Conservation (phyloP, 2,888 invertebrate genomes). For the Venusia cambrica region DNA sequence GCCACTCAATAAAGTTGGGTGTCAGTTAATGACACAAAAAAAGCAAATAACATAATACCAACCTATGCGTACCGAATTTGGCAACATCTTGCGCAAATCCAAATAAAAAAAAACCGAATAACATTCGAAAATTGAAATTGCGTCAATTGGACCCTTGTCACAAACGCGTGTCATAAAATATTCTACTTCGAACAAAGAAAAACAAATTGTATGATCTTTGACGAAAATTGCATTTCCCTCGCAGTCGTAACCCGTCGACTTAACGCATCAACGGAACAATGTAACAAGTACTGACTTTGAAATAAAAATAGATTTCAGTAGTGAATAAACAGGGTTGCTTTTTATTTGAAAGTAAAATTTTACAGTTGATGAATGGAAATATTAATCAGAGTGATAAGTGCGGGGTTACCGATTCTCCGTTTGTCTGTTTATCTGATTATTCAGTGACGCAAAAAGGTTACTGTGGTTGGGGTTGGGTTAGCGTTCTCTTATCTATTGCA, state of each 20-base stretch:
- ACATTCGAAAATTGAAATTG: constrained; percentile 55
- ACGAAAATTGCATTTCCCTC: constrained; percentile 14
- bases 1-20: too few relatives aligned
- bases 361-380: constrained; percentile 47
- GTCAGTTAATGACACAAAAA: too few relatives aligned
- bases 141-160: constrained; percentile 52
- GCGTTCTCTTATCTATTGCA: constrained; percentile 42
- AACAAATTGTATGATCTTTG: constrained; percentile 9
- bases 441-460: constrained; percentile 33
- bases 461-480: constrained; percentile 33
- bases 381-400: constrained; percentile 50
- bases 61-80: constrained; percentile 58
- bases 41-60: constrained; percentile 25
- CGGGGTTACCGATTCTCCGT: constrained; percentile 31
- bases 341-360: constrained; percentile 29
- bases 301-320: constrained; percentile 8
- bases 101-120: constrained; percentile 46
- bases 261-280: constrained; percentile 12
- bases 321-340: constrained; percentile 11
- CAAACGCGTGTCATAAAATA: constrained; percentile 30
- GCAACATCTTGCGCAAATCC: constrained; percentile 36
- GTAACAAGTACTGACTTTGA: constrained; percentile 13
- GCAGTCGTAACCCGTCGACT: constrained; percentile 8
- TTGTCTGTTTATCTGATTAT: constrained; percentile 45
- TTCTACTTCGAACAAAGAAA: constrained; percentile 13